phyloP scores from a whole-genome alignment of 1,140 invertebrate genomes.

The Xylocopa sonorina region DNA sequence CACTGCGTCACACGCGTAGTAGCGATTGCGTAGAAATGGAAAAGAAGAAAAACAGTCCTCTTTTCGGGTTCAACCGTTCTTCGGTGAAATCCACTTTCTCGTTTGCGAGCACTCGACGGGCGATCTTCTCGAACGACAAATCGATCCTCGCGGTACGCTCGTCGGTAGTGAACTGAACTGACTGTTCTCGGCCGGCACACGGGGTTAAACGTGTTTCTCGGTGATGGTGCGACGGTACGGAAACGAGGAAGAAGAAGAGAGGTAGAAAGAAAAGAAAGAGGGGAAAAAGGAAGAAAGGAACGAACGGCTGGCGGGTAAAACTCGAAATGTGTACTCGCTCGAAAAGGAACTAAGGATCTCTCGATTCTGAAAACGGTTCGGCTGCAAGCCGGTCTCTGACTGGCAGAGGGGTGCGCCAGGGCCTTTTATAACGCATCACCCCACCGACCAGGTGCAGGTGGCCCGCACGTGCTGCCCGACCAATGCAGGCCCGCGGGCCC shows the following conservation, averaged over 20 bases:
- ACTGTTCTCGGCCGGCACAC: slow-evolving; percentile 18
- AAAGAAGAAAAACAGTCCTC: not conserved
- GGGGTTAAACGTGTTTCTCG: not conserved
- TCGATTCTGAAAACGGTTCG: slow-evolving; percentile 52
- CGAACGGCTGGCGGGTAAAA: slow-evolving; percentile 6
- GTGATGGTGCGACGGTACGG: too few relatives aligned
- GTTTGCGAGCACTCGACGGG: slow-evolving; percentile 15
- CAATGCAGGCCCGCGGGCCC: slow-evolving; percentile 76
- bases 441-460: slow-evolving; percentile 73
- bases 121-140: not conserved
- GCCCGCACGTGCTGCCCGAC: slow-evolving; percentile 76
- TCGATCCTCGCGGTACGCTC: slow-evolving; percentile 25
- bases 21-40: not conserved
- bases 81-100: not conserved
- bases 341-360: not conserved
- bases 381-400: slow-evolving; percentile 75
- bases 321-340: not conserved
- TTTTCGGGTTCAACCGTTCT: not conserved
- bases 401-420: slow-evolving; percentile 66
- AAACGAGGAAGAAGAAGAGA: not conserved
- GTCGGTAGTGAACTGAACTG: slow-evolving; percentile 50
- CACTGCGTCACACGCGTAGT: slow-evolving; percentile 55
- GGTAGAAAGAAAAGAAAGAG: not conserved
- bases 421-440: slow-evolving; percentile 74
- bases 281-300: not conserved